These are phyloP conservation scores for Oscheius sp. DNA, from an alignment of 2,888 invertebrate genomes.

Conservation along the genomic window DNA sequence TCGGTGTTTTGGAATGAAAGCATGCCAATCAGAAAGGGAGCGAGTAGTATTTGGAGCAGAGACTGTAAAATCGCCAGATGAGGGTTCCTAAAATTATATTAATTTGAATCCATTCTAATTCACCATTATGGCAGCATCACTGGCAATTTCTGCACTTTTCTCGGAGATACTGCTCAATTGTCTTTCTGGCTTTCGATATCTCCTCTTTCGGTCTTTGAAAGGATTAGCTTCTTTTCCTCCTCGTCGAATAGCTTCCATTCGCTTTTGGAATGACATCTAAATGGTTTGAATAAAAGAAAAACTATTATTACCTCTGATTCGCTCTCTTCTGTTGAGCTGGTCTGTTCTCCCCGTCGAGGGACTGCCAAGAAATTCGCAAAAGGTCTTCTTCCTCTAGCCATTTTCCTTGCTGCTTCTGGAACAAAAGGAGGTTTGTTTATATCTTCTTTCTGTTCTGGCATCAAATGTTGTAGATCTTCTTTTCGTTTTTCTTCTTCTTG, in stretches of 20 bases:
- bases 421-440: conserved; percentile 3
- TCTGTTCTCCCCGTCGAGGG: conserved; percentile 4
- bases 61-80: conserved; percentile 14
- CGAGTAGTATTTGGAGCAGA: conserved; percentile 31
- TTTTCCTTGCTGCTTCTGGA: conserved; percentile 6
- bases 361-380: background rate
- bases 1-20: background rate
- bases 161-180: conserved; percentile 54
- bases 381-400: background rate
- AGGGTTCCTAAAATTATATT: conserved; percentile 8
- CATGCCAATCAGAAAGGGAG: conserved; percentile 24
- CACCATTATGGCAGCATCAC: conserved; percentile 36
- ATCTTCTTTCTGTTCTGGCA: conserved; percentile 2
- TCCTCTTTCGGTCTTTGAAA: conserved; percentile 14
- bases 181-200: conserved; percentile 12
- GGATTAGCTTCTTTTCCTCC: conserved; percentile 3
- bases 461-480: background rate
- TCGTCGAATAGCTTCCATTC: conserved; percentile 33
- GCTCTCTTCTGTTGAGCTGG: conserved; percentile 40
- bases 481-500: background rate
- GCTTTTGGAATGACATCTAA: conserved; percentile 33
- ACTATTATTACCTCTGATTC: conserved; percentile 12
- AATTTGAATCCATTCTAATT: background rate
- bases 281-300: too few species aligned
- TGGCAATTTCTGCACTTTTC: conserved; percentile 52